Evolutionary conservation across 2,888 invertebrate species (phyloP).

Genomic region (Drosophila antonietae): DNA sequence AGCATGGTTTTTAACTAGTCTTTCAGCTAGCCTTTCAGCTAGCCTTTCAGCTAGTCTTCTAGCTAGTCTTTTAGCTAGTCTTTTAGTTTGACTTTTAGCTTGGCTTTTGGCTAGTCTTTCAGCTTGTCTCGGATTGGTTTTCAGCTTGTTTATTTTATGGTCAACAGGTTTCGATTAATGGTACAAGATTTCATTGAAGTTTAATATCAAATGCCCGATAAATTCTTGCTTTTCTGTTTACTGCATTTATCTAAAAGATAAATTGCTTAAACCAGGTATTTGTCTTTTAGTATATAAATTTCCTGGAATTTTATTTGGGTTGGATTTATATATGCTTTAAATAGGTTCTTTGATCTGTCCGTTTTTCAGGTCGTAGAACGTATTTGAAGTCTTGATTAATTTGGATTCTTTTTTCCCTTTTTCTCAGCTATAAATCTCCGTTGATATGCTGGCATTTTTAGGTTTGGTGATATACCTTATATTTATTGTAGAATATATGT

Average conservation of each 20-base stretch:
- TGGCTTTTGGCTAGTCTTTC: not conserved
- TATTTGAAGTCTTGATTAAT: not conserved
- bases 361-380: too few species aligned
- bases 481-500: too few species aligned
- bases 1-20: not conserved
- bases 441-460: too few species aligned
- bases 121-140: not conserved
- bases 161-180: constrained; percentile 3
- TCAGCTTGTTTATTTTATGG: not conserved
- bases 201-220: not conserved
- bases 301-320: not conserved
- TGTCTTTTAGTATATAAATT: not conserved
- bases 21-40: not conserved
- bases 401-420: not conserved
- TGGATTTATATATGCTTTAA: not conserved
- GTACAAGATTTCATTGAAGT: not conserved
- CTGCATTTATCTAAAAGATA: not conserved
- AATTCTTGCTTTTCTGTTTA: not conserved
- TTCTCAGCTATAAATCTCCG: too few species aligned
- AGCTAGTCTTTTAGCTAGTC: not conserved
- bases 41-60: not conserved
- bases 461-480: too few species aligned
- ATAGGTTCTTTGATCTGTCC: not conserved
- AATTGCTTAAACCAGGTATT: not conserved
- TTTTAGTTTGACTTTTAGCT: not conserved